phyloP scores from a whole-genome alignment of 2,888 invertebrate species.

The Alloscopus bannaensis region DNA sequence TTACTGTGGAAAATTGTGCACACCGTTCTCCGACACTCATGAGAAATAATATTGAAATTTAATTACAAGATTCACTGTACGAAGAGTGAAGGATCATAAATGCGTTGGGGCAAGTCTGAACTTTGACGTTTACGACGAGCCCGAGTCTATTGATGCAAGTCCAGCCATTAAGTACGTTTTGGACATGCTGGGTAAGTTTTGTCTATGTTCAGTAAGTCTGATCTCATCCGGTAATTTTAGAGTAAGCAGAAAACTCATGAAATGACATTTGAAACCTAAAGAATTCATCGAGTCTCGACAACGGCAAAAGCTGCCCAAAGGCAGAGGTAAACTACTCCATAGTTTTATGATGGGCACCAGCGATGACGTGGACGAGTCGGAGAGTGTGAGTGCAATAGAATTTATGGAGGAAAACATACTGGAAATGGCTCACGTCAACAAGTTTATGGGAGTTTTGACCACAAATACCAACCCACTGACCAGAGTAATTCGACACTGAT shows the following conservation, averaged over 20 bases:
- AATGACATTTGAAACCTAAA: slow-evolving; percentile 8
- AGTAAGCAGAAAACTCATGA: neutral
- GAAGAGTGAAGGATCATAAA: slow-evolving; percentile 77
- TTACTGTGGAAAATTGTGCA: too few relatives aligned
- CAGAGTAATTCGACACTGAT: slow-evolving; percentile 20
- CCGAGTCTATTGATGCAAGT: slow-evolving; percentile 82
- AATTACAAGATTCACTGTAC: slow-evolving; percentile 81
- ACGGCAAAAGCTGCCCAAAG: slow-evolving; percentile 77
- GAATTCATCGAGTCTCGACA: slow-evolving; percentile 59
- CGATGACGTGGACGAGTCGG: slow-evolving; percentile 80
- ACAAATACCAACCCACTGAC: slow-evolving; percentile 93
- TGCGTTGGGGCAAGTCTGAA: slow-evolving; percentile 85
- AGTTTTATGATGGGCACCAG: slow-evolving; percentile 88
- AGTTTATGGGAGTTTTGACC: slow-evolving; percentile 87
- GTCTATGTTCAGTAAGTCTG: neutral
- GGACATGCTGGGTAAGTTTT: slow-evolving; percentile 75
- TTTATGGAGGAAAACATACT: slow-evolving; percentile 87
- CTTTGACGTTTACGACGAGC: slow-evolving; percentile 89
- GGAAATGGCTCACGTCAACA: slow-evolving; percentile 80
- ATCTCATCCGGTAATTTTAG: neutral
- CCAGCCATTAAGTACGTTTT: slow-evolving; percentile 80
- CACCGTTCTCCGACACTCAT: too few relatives aligned
- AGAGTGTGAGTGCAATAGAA: slow-evolving; percentile 87
- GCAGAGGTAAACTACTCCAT: slow-evolving; percentile 84
- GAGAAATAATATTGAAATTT: neutral